Evolutionary conservation across 2,113 vertebrate genomes (phyloP).

Genomic region (Anarrhichthys ocellatus): DNA sequence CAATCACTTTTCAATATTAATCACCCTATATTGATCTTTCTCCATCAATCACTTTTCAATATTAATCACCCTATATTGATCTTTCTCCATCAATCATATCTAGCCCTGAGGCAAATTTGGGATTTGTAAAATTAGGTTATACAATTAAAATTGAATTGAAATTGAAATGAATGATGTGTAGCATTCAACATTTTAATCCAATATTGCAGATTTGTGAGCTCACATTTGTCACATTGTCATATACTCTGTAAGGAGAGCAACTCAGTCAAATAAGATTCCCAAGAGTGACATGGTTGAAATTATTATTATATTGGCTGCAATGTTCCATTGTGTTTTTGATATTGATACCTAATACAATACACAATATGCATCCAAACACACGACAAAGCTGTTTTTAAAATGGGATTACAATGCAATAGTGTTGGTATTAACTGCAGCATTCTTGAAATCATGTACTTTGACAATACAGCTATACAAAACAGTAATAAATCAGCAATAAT

Average conservation of each 20-base stretch:
- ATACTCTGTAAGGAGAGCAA: slow-evolving; percentile 4
- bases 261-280: slow-evolving; percentile 24
- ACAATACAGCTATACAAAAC: neutral
- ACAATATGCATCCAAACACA: neutral
- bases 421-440: neutral
- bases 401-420: neutral
- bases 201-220: neutral
- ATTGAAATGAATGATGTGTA: neutral
- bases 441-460: neutral
- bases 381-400: neutral
- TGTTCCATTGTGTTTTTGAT: neutral
- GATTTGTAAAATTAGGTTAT: no score
- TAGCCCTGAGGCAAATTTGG: no score
- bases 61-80: slow-evolving; percentile 32
- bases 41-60: slow-evolving; percentile 13
- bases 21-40: slow-evolving; percentile 17
- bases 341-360: neutral
- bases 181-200: slow-evolving; percentile 18
- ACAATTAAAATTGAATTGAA: no score
- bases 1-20: slow-evolving; percentile 36
- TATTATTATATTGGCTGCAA: neutral
- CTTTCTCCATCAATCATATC: neutral
- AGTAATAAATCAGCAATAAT: neutral
- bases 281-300: neutral
- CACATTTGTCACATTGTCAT: neutral